Conservation (phyloP, 2,888 invertebrate genomes). For the Harpalus rubripes region DNA sequence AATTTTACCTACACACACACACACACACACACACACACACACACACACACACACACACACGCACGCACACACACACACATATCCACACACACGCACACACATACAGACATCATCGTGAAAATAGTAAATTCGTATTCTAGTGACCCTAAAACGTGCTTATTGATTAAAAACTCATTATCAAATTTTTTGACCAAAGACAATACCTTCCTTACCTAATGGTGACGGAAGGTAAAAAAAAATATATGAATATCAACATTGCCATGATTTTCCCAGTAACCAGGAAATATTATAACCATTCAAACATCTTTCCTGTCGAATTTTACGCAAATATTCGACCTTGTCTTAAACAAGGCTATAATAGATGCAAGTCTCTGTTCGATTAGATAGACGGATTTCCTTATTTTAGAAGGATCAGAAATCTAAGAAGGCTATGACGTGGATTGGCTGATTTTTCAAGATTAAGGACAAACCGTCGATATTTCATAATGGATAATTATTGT, state of each 20-base stretch:
- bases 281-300: not conserved
- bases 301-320: slow-evolving; percentile 4
- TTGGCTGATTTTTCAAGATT: not conserved
- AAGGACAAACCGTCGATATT: not conserved
- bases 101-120: too few species aligned
- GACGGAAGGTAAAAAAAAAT: too few species aligned
- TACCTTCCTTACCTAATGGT: too few species aligned
- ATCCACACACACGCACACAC: too few species aligned
- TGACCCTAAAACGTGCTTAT: too few species aligned
- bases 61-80: too few species aligned
- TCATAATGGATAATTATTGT: not conserved
- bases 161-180: too few species aligned
- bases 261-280: not conserved
- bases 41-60: too few species aligned
- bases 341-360: not conserved
- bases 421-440: slow-evolving; percentile 19
- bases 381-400: slow-evolving; percentile 43
- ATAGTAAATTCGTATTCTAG: too few species aligned
- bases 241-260: not conserved
- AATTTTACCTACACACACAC: too few species aligned
- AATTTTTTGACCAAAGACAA: too few species aligned
- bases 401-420: slow-evolving; percentile 19
- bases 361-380: slow-evolving; percentile 9
- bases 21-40: too few species aligned
- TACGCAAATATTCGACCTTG: slow-evolving; percentile 31